phyloP scores from a whole-genome alignment of 2,113 vertebrate genomes.

The Dryoscopus gambensis region DNA sequence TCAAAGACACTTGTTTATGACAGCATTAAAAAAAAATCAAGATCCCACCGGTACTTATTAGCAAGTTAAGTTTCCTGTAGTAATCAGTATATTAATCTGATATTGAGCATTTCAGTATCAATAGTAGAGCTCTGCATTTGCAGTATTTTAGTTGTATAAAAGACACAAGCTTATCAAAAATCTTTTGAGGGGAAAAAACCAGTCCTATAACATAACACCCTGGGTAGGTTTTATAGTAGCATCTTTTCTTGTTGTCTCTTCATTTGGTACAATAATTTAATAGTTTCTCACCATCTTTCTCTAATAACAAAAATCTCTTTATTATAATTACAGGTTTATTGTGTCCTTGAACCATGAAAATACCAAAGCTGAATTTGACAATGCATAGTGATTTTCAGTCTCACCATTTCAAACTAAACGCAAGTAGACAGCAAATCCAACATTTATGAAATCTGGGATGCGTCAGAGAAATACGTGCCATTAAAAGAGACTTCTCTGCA shows the following conservation, averaged over 20 bases:
- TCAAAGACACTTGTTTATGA: not conserved
- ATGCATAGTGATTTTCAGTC: not conserved
- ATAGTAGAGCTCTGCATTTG: not conserved
- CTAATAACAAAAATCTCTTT: not conserved
- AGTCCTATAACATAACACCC: not conserved
- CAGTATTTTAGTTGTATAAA: not conserved
- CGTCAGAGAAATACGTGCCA: not conserved
- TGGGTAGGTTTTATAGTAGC: not conserved
- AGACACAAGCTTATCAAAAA: not conserved
- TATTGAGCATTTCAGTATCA: not conserved
- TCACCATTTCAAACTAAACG: not conserved
- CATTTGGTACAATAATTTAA: not conserved
- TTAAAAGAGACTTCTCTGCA: not conserved
- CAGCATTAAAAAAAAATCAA: not conserved
- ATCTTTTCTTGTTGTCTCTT: not conserved
- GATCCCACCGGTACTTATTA: not conserved
- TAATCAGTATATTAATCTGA: not conserved
- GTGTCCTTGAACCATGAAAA: not conserved
- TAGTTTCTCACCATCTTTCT: not conserved
- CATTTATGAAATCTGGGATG: not conserved
- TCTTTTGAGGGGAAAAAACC: not conserved
- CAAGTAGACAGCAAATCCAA: not conserved
- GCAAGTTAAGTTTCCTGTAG: not conserved
- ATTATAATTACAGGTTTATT: not conserved
- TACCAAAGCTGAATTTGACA: not conserved